Evolutionary conservation across 2,888 invertebrate genomes (phyloP), one percentile per base, ranked within the genome.

Genomic region (Hypolimnas misippus): DNA sequence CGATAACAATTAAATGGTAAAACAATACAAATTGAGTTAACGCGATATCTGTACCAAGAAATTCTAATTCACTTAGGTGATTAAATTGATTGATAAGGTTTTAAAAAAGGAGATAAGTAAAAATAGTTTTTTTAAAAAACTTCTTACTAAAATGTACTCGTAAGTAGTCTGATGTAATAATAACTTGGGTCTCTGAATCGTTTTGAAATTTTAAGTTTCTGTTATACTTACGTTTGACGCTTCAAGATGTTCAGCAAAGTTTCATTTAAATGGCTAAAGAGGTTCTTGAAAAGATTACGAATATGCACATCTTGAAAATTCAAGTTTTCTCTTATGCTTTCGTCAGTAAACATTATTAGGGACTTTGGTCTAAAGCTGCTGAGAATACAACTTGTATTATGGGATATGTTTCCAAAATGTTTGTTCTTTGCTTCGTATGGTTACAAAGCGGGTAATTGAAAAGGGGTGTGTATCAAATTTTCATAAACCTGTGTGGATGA

Each of bases 401-500:
- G 12, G 4, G 8, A 21, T n/a, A 38, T 29, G 49, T 49, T 49
- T 29, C 12, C 29, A 46, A 19, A 46, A 46, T 21, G 12, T 46
- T 46, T 46, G 57, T 58, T 40, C 57, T 49, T 49, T 25, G 29
- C 57, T 35, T 35, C 14, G 4, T 70, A 49, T 42, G 16, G 40
- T 17, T 46, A 44, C 57, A 58, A 61, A 54, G 59, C 54, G 57
- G 57, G 57, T 63, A 63, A 66, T 66, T 66, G 63, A 63, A 63
- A 60, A 66, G 63, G 66, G 63, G 59, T 44, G 17, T 38, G 54
- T 40, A 57, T 63, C 40, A 61, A 63, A 63, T 61, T 64, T 66
- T 64, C 64, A 64, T 58, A 58, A 42, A 58, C 52, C 46, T 61
- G 59, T 51, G 50, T 62, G 59, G 58, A 62, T 62, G 62, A 60